Conservation (phyloP, 2,888 invertebrate species). For the Antheraea assamensis region DNA sequence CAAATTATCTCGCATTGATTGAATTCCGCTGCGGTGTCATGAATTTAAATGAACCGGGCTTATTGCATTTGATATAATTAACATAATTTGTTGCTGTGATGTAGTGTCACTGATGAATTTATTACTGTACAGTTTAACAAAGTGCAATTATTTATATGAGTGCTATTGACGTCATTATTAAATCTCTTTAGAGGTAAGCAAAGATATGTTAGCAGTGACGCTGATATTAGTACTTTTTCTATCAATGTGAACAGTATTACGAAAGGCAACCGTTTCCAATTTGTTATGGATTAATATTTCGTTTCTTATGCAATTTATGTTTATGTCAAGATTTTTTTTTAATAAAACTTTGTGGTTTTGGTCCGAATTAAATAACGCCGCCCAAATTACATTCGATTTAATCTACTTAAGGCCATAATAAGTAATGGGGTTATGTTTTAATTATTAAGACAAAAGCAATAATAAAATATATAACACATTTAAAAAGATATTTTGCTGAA, state of each 20-base stretch:
- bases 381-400: neutral
- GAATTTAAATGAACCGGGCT: conserved; percentile 57
- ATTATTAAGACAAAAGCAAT: too few relatives aligned
- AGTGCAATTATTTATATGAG: neutral
- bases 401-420: too few relatives aligned
- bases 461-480: too few relatives aligned
- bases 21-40: conserved; percentile 50
- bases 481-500: too few relatives aligned
- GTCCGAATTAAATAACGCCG: neutral
- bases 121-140: conserved; percentile 21
- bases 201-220: neutral
- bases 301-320: too few relatives aligned
- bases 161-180: neutral
- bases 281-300: too few relatives aligned
- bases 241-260: neutral
- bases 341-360: neutral
- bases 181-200: neutral
- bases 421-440: too few relatives aligned
- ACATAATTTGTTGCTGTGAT: conserved; percentile 40
- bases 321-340: neutral
- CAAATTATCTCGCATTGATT: conserved; percentile 50
- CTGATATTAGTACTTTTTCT: neutral
- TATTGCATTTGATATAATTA: conserved; percentile 50
- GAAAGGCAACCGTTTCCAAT: too few relatives aligned
- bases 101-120: conserved; percentile 34